phyloP scores from a whole-genome alignment of 2,797 vertebrate genomes.

The Melanotaenia nigrans region DNA sequence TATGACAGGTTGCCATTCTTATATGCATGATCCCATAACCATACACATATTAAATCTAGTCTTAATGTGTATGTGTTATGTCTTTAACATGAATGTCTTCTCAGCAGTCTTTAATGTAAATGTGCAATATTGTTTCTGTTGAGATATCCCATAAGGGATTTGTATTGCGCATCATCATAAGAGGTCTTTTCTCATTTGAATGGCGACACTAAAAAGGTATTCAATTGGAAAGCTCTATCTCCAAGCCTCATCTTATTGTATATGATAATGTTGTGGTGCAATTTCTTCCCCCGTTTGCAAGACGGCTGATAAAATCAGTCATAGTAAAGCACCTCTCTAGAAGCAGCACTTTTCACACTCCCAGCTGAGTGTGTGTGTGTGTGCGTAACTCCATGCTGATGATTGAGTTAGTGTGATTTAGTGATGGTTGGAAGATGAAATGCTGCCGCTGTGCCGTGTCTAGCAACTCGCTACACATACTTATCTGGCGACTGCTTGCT shows the following conservation, averaged over 20 bases:
- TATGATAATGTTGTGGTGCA: conserved; percentile 78
- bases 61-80: conserved; percentile 33
- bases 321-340: conserved; percentile 69
- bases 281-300: conserved; percentile 69
- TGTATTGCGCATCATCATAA: conserved; percentile 46
- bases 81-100: conserved; percentile 60
- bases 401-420: conserved; percentile 80
- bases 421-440: conserved; percentile 75
- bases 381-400: conserved; percentile 59
- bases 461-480: conserved; percentile 64
- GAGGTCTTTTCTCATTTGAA: conserved; percentile 74
- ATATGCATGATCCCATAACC: conserved; percentile 7
- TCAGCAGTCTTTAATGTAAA: conserved; percentile 64
- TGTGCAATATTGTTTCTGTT: conserved; percentile 66
- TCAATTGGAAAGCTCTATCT: conserved; percentile 73
- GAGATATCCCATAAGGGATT: conserved; percentile 66
- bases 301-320: conserved; percentile 75
- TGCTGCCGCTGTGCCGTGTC: conserved; percentile 54
- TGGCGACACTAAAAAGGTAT: conserved; percentile 71
- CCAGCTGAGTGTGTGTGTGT: conserved; percentile 23
- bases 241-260: conserved; percentile 73
- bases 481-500: conserved; percentile 71
- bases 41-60: conserved; percentile 33
- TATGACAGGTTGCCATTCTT: conserved; percentile 2
- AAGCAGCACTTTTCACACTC: conserved; percentile 41